A percentile compares a stretch with the other conserved stretches of the same genome.
These are phyloP conservation scores for Campaea margaritaria DNA, from an alignment of 2,888 invertebrate genomes.

Conservation along the genomic window DNA sequence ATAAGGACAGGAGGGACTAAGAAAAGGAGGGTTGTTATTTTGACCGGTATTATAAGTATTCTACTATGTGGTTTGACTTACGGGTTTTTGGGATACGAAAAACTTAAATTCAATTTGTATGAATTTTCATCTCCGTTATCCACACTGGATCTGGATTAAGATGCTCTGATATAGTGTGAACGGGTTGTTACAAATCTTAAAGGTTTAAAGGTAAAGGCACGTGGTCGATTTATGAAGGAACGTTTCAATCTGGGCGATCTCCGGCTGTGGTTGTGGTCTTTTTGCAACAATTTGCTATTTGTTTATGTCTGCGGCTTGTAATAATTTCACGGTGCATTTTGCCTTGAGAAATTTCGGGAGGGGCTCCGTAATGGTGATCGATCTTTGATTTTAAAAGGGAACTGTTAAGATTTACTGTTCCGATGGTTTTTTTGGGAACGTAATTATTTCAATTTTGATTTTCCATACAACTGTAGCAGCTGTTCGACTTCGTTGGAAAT, in stretches of 20 bases:
- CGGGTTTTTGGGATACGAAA: too few species aligned
- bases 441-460: too few species aligned
- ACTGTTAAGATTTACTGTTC: neutral
- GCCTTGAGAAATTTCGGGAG: slow-evolving; percentile 28
- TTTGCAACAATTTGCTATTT: slow-evolving; percentile 59
- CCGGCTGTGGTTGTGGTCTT: slow-evolving; percentile 54
- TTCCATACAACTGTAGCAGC: too few species aligned
- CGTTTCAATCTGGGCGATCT: slow-evolving; percentile 80
- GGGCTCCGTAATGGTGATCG: slow-evolving; percentile 14
- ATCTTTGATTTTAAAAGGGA: slow-evolving; percentile 13
- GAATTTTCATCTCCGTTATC: too few species aligned
- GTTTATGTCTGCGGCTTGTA: slow-evolving; percentile 50
- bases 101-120: too few species aligned
- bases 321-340: slow-evolving; percentile 47
- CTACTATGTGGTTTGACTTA: too few species aligned
- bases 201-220: slow-evolving; percentile 58
- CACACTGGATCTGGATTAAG: too few species aligned
- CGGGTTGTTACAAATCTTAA: slow-evolving; percentile 2
- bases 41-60: too few species aligned
- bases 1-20: too few species aligned
- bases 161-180: slow-evolving; percentile 5
- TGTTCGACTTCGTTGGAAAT: too few species aligned
- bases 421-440: neutral
- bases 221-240: slow-evolving; percentile 76
- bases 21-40: too few species aligned